Percentiles rank a stretch among this genome's conserved stretches.
phyloP scores from a whole-genome alignment of 2,888 invertebrate species.

The Thymelicus lineola region DNA sequence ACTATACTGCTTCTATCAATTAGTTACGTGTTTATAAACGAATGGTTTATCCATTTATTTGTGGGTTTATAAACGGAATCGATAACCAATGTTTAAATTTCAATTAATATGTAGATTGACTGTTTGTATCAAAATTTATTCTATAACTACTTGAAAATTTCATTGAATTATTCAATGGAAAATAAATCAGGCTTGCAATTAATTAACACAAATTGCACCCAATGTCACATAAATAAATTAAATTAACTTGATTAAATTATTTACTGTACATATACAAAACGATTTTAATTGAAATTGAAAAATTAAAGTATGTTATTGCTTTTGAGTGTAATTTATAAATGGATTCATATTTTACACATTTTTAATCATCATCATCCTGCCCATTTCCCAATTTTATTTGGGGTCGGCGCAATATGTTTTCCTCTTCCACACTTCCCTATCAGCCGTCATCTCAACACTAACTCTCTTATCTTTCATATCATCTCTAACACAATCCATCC shows the following conservation, averaged over 20 bases:
- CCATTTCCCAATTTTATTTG: no score
- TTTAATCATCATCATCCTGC: no score
- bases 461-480: no score
- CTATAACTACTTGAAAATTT: not conserved
- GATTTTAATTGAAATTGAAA: not conserved
- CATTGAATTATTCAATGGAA: not conserved
- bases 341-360: no score
- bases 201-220: conserved; percentile 13
- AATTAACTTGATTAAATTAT: conserved; percentile 11
- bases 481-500: no score
- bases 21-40: no score
- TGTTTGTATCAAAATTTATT: conserved; percentile 7
- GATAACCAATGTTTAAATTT: not conserved
- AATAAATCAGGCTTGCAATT: conserved; percentile 10
- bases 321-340: no score
- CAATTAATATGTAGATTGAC: conserved; percentile 1
- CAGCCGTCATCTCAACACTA: no score
- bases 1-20: no score
- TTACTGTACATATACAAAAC: not conserved
- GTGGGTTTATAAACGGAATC: not conserved
- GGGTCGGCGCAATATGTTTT: no score
- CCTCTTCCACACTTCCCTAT: no score
- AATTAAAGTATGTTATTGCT: no score
- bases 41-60: not conserved
- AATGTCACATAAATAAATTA: conserved; percentile 12